Evolutionary conservation across 2,113 vertebrate species (phyloP).

Genomic region (Cariama cristata): DNA sequence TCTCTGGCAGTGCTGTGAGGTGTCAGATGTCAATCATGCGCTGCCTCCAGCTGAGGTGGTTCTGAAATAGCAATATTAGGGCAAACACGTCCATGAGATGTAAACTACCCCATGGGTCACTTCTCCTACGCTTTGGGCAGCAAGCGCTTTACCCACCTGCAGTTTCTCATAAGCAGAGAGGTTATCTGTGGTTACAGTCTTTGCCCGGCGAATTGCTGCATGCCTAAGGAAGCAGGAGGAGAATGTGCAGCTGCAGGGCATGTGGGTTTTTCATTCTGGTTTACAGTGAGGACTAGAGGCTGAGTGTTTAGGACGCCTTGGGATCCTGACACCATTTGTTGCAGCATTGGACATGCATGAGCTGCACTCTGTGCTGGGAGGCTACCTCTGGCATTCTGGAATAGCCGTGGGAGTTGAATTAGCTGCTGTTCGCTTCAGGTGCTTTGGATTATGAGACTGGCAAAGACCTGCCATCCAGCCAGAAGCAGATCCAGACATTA

Average conservation of each 20-base stretch:
- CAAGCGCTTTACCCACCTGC: not conserved
- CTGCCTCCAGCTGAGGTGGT: not conserved
- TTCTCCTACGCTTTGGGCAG: not conserved
- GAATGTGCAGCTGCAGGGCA: slow-evolving; percentile 22
- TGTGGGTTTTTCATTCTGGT: not conserved
- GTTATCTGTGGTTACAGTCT: slow-evolving; percentile 17
- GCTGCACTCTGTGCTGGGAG: not conserved
- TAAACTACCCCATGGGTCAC: not conserved
- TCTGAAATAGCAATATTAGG: not conserved
- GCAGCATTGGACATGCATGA: not conserved
- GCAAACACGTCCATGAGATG: not conserved
- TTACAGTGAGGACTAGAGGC: not conserved
- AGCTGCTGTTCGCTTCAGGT: not conserved
- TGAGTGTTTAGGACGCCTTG: not conserved
- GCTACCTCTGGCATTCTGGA: not conserved
- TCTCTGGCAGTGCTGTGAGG: not conserved
- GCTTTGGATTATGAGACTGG: not conserved
- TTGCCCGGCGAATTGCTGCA: slow-evolving; percentile 28
- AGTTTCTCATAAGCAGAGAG: not conserved
- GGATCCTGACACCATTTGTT: not conserved
- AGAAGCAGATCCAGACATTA: not conserved
- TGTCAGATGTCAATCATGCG: not conserved
- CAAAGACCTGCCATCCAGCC: not conserved
- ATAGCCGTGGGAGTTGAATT: not conserved
- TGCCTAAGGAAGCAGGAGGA: slow-evolving; percentile 10